Evolutionary conservation across 1,140 invertebrate genomes (phyloP).

Genomic region (Eupeodes corollae): DNA sequence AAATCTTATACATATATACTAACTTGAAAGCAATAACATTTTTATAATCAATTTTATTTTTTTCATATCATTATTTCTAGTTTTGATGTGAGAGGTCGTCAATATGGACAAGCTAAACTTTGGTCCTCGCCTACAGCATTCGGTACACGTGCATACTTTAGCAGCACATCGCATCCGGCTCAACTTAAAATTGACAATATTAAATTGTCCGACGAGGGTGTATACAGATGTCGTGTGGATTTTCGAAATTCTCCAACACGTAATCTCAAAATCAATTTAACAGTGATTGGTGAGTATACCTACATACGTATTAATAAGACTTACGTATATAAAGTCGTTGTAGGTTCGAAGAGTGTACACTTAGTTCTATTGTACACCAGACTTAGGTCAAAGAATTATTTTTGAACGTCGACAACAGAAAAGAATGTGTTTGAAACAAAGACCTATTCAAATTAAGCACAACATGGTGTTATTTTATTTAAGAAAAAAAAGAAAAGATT

Average conservation of each 20-base stretch:
- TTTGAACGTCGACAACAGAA: too few relatives aligned
- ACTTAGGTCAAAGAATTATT: too few relatives aligned
- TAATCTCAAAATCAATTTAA: slow-evolving; percentile 75
- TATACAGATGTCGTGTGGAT: slow-evolving; percentile 78
- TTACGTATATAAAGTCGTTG: too few relatives aligned
- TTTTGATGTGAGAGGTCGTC: slow-evolving; percentile 67
- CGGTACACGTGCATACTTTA: slow-evolving; percentile 62
- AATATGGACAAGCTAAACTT: slow-evolving; percentile 56
- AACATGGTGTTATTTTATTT: too few relatives aligned
- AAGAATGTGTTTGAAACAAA: too few relatives aligned
- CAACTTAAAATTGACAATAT: slow-evolving; percentile 62
- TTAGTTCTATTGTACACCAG: too few relatives aligned
- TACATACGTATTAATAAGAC: neutral
- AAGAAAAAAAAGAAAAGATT: too few relatives aligned
- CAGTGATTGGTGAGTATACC: slow-evolving; percentile 65
- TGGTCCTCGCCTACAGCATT: slow-evolving; percentile 73
- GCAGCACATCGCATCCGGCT: slow-evolving; percentile 53
- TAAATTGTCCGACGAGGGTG: slow-evolving; percentile 59
- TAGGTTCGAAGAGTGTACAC: too few relatives aligned
- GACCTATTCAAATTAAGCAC: too few relatives aligned
- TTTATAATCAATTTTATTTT: slow-evolving; percentile 7
- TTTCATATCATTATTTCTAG: slow-evolving; percentile 52
- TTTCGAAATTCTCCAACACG: slow-evolving; percentile 77
- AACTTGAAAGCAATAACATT: too few relatives aligned
- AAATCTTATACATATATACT: too few relatives aligned